Evolutionary conservation across 2,113 vertebrate genomes (phyloP), one percentile per base, ranked within the genome.

Genomic region (Proteles cristata): DNA sequence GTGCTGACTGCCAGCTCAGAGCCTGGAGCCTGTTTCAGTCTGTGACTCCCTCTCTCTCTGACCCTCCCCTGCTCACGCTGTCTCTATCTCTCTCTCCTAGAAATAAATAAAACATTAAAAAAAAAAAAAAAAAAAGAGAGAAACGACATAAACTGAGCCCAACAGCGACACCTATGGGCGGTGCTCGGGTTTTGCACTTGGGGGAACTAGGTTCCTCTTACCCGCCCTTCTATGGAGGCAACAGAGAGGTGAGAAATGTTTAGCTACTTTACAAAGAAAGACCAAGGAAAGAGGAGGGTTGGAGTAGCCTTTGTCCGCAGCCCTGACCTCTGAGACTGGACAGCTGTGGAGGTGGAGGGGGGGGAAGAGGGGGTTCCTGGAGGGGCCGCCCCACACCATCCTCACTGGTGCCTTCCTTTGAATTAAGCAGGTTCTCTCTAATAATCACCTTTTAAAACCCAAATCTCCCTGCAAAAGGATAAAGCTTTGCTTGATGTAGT

Each of bases 81-180:
- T n/a, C n/a, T n/a, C n/a, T n/a, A n/a, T n/a, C n/a, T n/a, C n/a
- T n/a, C n/a, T n/a, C n/a, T n/a, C n/a, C n/a, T n/a, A n/a, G n/a
- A n/a, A n/a, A n/a, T n/a, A n/a, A n/a, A n/a, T n/a, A n/a, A n/a
- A n/a, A n/a, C n/a, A n/a, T n/a, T n/a, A n/a, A n/a, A n/a, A n/a
- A n/a, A n/a, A n/a, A n/a, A n/a, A n/a, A n/a, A n/a, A n/a, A n/a
- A n/a, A n/a, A n/a, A n/a, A n/a, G n/a, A 65, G 11, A 50, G 84
- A 61, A 79, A n/a, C 45, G 17, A 88, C 90, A 96, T 53, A 84
- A 97, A 97, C 81, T 1, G 97, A 94, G 92, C 84, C 43, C 98
- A 98, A 98, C 97, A 98, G 97, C 82, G 97, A 98, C 97, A 92
- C 90, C 98, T 97, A 94, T 79, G 96, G 98, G 97, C 45, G 86